Conservation (phyloP, 1,140 invertebrate genomes). For the Penaeus vannamei region DNA sequence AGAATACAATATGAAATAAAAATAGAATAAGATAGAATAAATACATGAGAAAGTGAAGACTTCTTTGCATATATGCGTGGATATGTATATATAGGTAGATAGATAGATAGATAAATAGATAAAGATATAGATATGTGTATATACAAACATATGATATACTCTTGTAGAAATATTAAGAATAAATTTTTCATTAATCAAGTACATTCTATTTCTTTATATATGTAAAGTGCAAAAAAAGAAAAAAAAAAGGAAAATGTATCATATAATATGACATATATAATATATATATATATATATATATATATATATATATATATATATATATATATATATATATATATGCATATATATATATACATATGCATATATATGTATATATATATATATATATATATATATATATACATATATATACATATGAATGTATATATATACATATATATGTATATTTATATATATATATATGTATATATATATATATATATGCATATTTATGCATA, state of each 20-base stretch:
- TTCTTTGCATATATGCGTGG: slow-evolving; percentile 2
- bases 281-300: slow-evolving; percentile 21
- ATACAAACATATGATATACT: background rate
- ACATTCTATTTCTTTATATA: background rate
- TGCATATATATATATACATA: slow-evolving; percentile 33
- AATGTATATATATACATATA: slow-evolving; percentile 12
- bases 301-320: slow-evolving; percentile 30
- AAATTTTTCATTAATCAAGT: background rate
- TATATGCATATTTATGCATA: slow-evolving; percentile 10
- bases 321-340: slow-evolving; percentile 33
- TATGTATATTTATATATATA: background rate
- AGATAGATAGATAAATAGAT: slow-evolving; percentile 9
- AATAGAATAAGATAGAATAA: background rate
- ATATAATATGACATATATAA: background rate
- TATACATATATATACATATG: slow-evolving; percentile 7
- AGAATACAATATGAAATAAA: too few species aligned
- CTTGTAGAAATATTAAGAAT: background rate
- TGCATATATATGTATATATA: slow-evolving; percentile 16
- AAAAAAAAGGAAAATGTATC: background rate
- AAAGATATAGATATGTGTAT: slow-evolving; percentile 7
- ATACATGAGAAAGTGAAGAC: background rate
- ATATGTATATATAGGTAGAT: background rate
- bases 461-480: slow-evolving; percentile 27
- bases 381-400: slow-evolving; percentile 30
- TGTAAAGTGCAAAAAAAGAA: background rate